Percentiles rank a stretch among this genome's conserved stretches.
Evolutionary conservation across 2,797 vertebrate genomes (phyloP).

Genomic region (Gallirallus australis): DNA sequence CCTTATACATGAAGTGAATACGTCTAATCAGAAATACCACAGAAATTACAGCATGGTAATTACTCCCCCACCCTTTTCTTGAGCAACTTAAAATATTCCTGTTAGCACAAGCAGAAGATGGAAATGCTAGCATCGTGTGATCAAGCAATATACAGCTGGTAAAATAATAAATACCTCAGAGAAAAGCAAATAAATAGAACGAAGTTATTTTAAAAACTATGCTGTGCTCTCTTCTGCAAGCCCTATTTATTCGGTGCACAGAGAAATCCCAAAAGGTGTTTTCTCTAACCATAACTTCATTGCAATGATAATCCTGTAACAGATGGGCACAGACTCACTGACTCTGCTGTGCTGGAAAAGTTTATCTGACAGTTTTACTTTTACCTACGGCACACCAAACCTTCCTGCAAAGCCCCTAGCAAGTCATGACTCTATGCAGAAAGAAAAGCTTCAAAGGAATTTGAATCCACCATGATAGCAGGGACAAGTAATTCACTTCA

Average conservation of each 20-base stretch:
- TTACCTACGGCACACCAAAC: background rate
- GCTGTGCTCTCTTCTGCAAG: background rate
- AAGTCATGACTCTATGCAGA: slow-evolving; percentile 9
- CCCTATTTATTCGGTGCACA: background rate
- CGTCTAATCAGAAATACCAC: slow-evolving; percentile 47
- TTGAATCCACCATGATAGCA: slow-evolving; percentile 2
- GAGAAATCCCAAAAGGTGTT: background rate
- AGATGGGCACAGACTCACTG: background rate
- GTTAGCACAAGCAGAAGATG: background rate
- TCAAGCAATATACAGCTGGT: background rate
- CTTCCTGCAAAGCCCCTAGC: slow-evolving; percentile 13
- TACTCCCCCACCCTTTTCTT: background rate
- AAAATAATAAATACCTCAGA: background rate
- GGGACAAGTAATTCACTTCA: background rate
- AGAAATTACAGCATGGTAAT: slow-evolving; percentile 29
- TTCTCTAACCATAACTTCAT: slow-evolving; percentile 12
- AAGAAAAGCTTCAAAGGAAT: slow-evolving; percentile 59
- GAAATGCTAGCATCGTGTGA: background rate
- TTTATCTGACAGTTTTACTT: background rate
- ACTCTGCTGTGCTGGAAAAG: background rate
- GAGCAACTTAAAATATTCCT: slow-evolving; percentile 4
- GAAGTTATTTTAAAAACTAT: background rate
- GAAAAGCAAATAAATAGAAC: background rate
- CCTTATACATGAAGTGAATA: background rate
- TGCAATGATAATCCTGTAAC: slow-evolving; percentile 10